Evolutionary conservation across 1,140 invertebrate genomes (phyloP).

Genomic region (Luehdorfia chinensis): DNA sequence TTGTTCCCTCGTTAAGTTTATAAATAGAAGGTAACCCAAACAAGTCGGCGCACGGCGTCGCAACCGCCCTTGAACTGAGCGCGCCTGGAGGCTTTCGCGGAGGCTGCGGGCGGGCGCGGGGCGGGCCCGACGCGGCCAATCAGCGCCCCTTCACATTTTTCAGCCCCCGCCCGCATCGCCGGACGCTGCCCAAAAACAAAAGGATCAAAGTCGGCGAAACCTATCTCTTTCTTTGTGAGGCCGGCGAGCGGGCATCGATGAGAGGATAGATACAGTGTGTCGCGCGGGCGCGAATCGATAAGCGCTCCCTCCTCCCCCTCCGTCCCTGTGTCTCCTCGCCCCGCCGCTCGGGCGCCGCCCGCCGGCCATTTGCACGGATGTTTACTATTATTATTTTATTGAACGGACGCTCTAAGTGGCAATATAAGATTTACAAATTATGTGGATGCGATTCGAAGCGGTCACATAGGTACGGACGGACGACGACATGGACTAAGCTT

Average conservation of each 20-base stretch:
- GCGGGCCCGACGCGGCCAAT: slow-evolving; percentile 66
- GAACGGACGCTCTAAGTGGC: slow-evolving; percentile 68
- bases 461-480: background rate
- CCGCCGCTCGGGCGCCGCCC: slow-evolving; percentile 32
- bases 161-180: slow-evolving; percentile 69
- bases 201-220: slow-evolving; percentile 75
- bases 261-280: slow-evolving; percentile 74
- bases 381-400: slow-evolving; percentile 77
- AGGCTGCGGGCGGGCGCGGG: slow-evolving; percentile 46
- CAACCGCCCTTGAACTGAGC: slow-evolving; percentile 71
- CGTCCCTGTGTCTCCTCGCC: slow-evolving; percentile 24
- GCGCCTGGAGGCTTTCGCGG: slow-evolving; percentile 42
- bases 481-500: slow-evolving; percentile 7
- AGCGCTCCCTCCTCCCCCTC: slow-evolving; percentile 34
- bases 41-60: slow-evolving; percentile 46
- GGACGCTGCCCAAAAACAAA: slow-evolving; percentile 76
- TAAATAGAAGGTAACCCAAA: slow-evolving; percentile 61
- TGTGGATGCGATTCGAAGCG: slow-evolving; percentile 32
- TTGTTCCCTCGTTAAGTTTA: slow-evolving; percentile 31
- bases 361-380: slow-evolving; percentile 74
- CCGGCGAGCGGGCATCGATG: slow-evolving; percentile 68
- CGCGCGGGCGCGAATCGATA: slow-evolving; percentile 73
- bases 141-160: slow-evolving; percentile 73
- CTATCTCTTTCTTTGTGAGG: slow-evolving; percentile 76
- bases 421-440: slow-evolving; percentile 66